These are phyloP conservation scores for Antrozous pallidus DNA, from an alignment of 2,797 vertebrate genomes.

Conservation along the genomic window DNA sequence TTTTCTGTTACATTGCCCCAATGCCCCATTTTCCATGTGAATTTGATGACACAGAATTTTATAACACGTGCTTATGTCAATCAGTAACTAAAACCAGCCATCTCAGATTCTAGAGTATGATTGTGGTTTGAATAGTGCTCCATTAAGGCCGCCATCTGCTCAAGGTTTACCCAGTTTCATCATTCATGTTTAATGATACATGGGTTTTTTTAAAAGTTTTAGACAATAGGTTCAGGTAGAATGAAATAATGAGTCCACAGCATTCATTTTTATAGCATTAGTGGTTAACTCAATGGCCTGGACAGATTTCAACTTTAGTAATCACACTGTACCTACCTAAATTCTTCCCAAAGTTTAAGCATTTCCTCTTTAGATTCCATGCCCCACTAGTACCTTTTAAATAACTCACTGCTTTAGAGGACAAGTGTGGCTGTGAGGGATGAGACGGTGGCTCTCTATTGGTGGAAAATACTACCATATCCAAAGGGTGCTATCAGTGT, in stretches of 20 bases:
- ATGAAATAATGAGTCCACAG: constrained; percentile 33
- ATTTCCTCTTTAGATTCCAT: constrained; percentile 37
- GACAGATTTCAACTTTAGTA: constrained; percentile 44
- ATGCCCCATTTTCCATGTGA: background rate
- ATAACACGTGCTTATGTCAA: constrained; percentile 1
- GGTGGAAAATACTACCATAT: background rate
- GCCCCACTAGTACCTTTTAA: constrained; percentile 24
- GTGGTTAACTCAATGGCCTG: constrained; percentile 49
- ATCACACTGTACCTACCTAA: constrained; percentile 46
- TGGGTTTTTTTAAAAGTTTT: constrained; percentile 14
- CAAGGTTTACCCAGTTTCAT: constrained; percentile 48
- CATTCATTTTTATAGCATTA: constrained; percentile 37
- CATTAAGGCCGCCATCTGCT: constrained; percentile 44
- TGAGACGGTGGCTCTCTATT: background rate
- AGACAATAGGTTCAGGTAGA: constrained; percentile 54
- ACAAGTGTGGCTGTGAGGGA: background rate
- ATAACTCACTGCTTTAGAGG: background rate
- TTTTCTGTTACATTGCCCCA: constrained; percentile 51
- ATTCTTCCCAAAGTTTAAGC: constrained; percentile 21
- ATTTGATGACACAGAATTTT: constrained; percentile 42
- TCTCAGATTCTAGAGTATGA: background rate
- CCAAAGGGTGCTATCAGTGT: background rate
- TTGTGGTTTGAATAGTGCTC: constrained; percentile 26
- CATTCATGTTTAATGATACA: constrained; percentile 46
- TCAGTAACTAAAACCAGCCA: constrained; percentile 48